Percentiles rank a stretch among this genome's conserved stretches.
Evolutionary conservation across 2,888 invertebrate species (phyloP).

Genomic region (Alentia gelatinosa): DNA sequence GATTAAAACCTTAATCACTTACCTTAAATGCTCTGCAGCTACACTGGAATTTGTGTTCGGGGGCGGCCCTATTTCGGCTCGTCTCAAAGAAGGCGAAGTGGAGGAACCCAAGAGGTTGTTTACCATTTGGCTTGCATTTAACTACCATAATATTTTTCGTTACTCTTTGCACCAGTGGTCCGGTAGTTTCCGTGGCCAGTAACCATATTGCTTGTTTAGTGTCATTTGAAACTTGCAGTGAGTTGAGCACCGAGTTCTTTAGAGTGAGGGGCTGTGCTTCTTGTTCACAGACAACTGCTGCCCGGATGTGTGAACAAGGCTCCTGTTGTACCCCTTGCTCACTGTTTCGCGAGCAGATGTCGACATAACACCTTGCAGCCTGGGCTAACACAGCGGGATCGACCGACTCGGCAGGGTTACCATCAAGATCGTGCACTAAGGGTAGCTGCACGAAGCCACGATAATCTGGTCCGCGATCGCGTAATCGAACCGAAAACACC

Average conservation of each 20-base stretch:
- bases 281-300: slow-evolving; percentile 85
- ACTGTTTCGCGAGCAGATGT: slow-evolving; percentile 72
- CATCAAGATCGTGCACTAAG: slow-evolving; percentile 78
- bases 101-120: slow-evolving; percentile 87
- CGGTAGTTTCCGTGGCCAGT: slow-evolving; percentile 84
- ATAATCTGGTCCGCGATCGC: slow-evolving; percentile 87
- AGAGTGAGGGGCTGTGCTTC: slow-evolving; percentile 85
- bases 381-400: slow-evolving; percentile 75
- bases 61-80: slow-evolving; percentile 71
- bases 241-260: slow-evolving; percentile 84
- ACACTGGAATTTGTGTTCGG: slow-evolving; percentile 84
- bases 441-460: slow-evolving; percentile 87
- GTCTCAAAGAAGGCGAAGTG: slow-evolving; percentile 85
- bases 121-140: slow-evolving; percentile 85
- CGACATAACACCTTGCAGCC: slow-evolving; percentile 80
- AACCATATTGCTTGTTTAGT: slow-evolving; percentile 85
- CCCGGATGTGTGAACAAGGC: slow-evolving; percentile 85
- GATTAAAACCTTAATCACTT: too few species aligned
- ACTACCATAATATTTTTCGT: slow-evolving; percentile 88
- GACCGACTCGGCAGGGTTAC: slow-evolving; percentile 76
- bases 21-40: slow-evolving; percentile 84
- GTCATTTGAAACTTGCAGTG: slow-evolving; percentile 84
- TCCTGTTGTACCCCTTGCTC: slow-evolving; percentile 60
- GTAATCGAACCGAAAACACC: slow-evolving; percentile 86
- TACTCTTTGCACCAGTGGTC: slow-evolving; percentile 86